These are phyloP conservation scores for Talpa occidentalis DNA, from an alignment of 2,113 vertebrate genomes.

Conservation along the genomic window DNA sequence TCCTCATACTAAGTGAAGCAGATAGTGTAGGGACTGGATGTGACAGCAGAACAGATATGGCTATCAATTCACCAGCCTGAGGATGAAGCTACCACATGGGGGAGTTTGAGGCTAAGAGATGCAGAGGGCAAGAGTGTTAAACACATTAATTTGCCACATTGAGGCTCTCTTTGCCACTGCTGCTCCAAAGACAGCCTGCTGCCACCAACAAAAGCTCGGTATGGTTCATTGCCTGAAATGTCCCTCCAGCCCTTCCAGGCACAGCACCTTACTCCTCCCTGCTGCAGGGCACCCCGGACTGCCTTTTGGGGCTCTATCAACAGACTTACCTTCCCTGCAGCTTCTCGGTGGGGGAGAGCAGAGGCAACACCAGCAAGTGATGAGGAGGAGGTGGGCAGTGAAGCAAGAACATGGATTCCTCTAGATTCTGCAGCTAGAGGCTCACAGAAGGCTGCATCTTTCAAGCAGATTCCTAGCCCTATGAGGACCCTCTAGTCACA, in stretches of 20 bases:
- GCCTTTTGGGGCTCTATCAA: background rate
- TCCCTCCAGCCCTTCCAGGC: background rate
- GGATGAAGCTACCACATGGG: constrained; percentile 67
- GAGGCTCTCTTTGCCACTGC: background rate
- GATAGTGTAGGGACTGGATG: background rate
- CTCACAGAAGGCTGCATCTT: background rate
- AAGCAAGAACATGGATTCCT: background rate
- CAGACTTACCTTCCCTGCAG: background rate
- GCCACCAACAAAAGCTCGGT: background rate
- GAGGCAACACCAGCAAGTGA: background rate
- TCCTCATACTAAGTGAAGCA: background rate
- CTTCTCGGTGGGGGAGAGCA: background rate
- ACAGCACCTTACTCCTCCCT: background rate
- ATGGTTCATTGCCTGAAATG: background rate
- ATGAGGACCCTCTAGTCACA: background rate
- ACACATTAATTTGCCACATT: background rate
- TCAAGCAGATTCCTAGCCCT: background rate
- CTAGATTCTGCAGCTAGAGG: background rate
- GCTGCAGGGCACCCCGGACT: background rate
- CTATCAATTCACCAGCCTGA: background rate
- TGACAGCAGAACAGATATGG: background rate
- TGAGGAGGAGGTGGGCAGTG: too few relatives aligned
- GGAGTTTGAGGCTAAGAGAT: constrained; percentile 77
- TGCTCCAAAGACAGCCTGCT: background rate
- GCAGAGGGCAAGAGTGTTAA: background rate